Evolutionary conservation across 2,113 vertebrate genomes (phyloP).

Genomic region (Trochalopteron elliotii): DNA sequence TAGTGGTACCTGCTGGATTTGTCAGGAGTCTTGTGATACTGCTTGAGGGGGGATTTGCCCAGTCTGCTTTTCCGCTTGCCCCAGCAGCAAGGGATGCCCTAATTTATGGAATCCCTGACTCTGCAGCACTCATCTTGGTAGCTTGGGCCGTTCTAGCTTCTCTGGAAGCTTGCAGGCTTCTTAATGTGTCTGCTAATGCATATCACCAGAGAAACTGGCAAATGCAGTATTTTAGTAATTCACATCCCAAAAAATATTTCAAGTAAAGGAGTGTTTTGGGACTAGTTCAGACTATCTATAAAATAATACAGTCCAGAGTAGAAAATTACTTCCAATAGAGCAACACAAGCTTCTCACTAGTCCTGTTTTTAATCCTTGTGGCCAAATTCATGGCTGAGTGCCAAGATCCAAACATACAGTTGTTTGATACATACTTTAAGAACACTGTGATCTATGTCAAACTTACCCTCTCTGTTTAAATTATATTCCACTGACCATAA

Average conservation of each 20-base stretch:
- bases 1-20: not conserved
- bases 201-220: not conserved
- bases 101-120: not conserved
- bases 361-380: not conserved
- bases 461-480: not conserved
- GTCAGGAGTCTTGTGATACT: not conserved
- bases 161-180: not conserved
- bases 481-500: not conserved
- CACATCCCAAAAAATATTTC: not conserved
- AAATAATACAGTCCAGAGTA: not conserved
- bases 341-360: not conserved
- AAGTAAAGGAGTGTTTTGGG: not conserved
- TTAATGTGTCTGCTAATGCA: not conserved
- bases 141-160: not conserved
- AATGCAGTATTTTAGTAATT: not conserved
- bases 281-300: not conserved
- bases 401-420: not conserved
- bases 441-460: not conserved
- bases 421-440: not conserved
- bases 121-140: not conserved
- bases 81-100: not conserved
- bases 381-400: not conserved
- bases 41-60: not conserved
- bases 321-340: not conserved
- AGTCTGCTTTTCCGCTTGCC: not conserved